Conservation (phyloP, 2,113 vertebrate genomes). For the Colossoma macropomum region DNA sequence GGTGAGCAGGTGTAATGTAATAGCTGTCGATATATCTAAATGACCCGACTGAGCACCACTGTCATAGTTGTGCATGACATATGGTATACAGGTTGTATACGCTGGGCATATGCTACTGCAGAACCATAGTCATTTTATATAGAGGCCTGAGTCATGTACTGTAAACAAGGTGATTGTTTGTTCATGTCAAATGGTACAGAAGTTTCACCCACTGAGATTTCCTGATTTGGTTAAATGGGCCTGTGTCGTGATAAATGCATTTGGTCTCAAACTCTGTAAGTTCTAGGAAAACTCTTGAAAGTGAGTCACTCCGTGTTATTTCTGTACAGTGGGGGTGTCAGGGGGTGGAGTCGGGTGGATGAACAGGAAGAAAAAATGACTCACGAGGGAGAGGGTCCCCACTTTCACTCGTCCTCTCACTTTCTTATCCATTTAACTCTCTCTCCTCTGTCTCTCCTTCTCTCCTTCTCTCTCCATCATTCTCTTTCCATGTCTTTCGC, state of each 20-base stretch:
- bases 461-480: neutral
- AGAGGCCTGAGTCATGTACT: slow-evolving; percentile 19
- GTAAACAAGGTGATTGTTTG: neutral
- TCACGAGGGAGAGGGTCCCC: slow-evolving; percentile 19
- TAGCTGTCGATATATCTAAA: neutral
- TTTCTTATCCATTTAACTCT: neutral
- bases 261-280: slow-evolving; percentile 1
- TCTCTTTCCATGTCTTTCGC: neutral
- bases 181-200: neutral
- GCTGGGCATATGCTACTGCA: neutral
- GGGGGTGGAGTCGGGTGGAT: slow-evolving; percentile 3
- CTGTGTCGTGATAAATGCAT: neutral
- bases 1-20: no score
- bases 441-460: neutral
- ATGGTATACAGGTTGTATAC: neutral
- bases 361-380: slow-evolving; percentile 42
- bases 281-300: slow-evolving; percentile 11
- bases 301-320: slow-evolving; percentile 40
- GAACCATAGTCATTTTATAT: neutral
- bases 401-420: neutral
- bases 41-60: neutral
- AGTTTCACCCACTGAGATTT: neutral
- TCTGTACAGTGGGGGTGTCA: slow-evolving; percentile 25
- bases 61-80: neutral
- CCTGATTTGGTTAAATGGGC: slow-evolving; percentile 3